These are phyloP conservation scores for Salvelinus fontinalis DNA, from an alignment of 2,113 vertebrate species.

Conservation along the genomic window DNA sequence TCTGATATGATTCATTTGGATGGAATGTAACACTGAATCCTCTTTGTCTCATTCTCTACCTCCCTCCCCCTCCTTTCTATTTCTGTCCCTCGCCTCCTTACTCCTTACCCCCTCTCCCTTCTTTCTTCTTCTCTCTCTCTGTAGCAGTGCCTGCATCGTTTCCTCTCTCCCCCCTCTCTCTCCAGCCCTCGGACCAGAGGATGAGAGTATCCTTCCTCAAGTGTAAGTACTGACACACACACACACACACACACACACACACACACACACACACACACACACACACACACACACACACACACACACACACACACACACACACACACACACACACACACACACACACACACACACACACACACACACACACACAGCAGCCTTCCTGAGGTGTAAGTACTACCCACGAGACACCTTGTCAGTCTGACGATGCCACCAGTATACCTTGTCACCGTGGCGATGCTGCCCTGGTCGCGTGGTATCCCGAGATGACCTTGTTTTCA, in stretches of 20 bases:
- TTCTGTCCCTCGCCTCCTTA: too few species aligned
- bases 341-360: too few species aligned
- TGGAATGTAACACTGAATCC: background rate
- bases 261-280: too few species aligned
- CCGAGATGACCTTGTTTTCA: constrained; percentile 5
- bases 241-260: background rate
- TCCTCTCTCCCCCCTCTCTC: constrained; percentile 57
- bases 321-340: background rate
- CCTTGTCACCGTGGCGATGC: background rate
- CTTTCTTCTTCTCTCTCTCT: constrained; percentile 2
- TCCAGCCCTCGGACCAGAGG: constrained; percentile 64
- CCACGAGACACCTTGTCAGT: background rate
- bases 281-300: too few species aligned
- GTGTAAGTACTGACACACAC: background rate
- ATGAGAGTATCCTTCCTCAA: constrained; percentile 63
- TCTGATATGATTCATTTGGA: background rate
- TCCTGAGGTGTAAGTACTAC: too few species aligned
- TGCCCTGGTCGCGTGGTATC: background rate
- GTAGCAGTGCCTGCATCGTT: constrained; percentile 48
- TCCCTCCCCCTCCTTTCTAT: background rate
- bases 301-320: too few species aligned
- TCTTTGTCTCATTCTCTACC: constrained; percentile 4
- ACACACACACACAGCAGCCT: too few species aligned
- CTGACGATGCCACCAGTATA: background rate
- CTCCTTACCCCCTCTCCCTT: too few species aligned